These are phyloP conservation scores for Isurus oxyrinchus DNA, from an alignment of 2,113 vertebrate genomes.

Conservation along the genomic window DNA sequence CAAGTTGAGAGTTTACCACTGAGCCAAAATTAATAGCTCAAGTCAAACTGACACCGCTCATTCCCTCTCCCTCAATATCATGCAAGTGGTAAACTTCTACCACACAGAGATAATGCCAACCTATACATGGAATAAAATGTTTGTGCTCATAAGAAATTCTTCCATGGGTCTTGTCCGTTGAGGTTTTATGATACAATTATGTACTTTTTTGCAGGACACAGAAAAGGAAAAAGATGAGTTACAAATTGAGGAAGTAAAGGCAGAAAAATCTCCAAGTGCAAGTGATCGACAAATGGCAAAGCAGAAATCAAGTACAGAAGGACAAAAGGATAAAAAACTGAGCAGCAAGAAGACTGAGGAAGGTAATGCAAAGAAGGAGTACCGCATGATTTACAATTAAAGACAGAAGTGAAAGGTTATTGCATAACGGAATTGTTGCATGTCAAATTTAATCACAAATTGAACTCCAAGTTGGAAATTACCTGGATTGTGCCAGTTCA, in stretches of 20 bases:
- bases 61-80: background rate
- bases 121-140: background rate
- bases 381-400: background rate
- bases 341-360: constrained; percentile 15
- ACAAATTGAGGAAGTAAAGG: constrained; percentile 20
- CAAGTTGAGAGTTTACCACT: background rate
- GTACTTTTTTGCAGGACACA: constrained; percentile 11
- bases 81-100: background rate
- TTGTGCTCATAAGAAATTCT: background rate
- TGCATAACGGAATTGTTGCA: background rate
- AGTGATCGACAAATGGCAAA: no score
- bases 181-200: background rate
- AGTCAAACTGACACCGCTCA: background rate
- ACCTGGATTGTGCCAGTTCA: background rate
- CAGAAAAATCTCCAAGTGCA: background rate
- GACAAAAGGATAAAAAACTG: background rate
- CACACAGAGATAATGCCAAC: background rate
- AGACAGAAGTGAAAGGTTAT: background rate
- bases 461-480: background rate
- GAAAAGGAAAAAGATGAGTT: constrained; percentile 31
- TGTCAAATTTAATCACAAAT: background rate
- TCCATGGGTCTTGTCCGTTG: background rate
- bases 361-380: background rate
- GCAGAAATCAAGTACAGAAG: background rate
- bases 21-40: background rate